Evolutionary conservation across 2,113 vertebrate species (phyloP).

Genomic region (Lycocorax pyrrhopterus): DNA sequence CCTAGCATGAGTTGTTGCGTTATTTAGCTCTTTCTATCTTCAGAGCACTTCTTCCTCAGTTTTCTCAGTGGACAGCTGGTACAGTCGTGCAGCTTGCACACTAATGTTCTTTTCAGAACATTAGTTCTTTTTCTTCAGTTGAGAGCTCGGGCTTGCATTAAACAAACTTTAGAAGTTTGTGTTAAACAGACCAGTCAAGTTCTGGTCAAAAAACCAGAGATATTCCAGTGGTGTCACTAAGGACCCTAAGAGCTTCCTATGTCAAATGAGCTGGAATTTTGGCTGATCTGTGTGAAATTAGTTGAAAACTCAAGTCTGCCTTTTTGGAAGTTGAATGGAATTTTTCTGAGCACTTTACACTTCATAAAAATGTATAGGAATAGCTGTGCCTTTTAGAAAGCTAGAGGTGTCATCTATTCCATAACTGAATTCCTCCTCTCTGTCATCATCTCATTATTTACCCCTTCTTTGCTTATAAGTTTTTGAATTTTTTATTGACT

Average conservation of each 20-base stretch:
- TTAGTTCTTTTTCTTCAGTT: neutral
- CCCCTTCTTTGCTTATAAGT: neutral
- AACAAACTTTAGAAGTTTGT: neutral
- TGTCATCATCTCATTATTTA: neutral
- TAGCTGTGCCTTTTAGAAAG: neutral
- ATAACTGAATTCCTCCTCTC: neutral
- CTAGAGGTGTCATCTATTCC: neutral
- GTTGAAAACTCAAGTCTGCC: neutral
- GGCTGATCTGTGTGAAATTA: neutral
- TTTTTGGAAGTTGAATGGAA: neutral
- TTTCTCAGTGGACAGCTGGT: constrained; percentile 14
- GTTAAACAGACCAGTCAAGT: neutral
- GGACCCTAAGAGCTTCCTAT: neutral
- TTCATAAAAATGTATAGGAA: neutral
- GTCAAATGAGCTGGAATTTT: neutral
- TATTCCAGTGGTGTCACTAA: neutral
- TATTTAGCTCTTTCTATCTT: constrained; percentile 42
- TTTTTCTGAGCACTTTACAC: neutral
- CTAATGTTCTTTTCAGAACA: neutral
- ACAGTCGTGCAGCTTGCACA: neutral
- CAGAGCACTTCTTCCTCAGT: neutral
- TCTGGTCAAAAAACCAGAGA: neutral
- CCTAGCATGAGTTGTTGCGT: neutral
- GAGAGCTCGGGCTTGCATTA: neutral
- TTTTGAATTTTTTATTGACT: neutral